Conservation (phyloP, 2,797 vertebrate genomes). For the Hapalemur alaotrensis region DNA sequence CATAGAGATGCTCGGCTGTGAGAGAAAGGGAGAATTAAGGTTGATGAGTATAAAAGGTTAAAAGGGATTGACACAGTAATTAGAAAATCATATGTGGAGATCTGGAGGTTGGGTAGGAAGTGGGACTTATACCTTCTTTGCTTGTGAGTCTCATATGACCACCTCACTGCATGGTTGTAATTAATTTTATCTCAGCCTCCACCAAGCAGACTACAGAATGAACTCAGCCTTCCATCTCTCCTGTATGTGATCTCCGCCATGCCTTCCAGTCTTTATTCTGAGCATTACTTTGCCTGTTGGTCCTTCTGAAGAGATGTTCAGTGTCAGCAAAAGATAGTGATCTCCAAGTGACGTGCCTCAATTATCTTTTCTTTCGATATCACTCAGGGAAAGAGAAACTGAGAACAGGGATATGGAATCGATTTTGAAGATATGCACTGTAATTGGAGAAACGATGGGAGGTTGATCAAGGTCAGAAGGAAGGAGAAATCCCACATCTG, state of each 20-base stretch:
- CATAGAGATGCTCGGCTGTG: not conserved
- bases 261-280: not conserved
- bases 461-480: slow-evolving; percentile 33
- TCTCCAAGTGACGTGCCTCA: not conserved
- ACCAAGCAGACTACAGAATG: not conserved
- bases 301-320: not conserved
- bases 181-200: not conserved
- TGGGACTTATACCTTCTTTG: not conserved
- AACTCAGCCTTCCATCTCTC: not conserved
- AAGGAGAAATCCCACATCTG: not conserved
- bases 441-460: slow-evolving; percentile 44
- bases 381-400: slow-evolving; percentile 58
- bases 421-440: slow-evolving; percentile 11
- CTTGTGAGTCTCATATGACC: not conserved
- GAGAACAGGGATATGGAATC: slow-evolving; percentile 22
- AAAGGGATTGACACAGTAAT: not conserved
- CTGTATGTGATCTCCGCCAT: not conserved
- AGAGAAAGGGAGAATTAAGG: not conserved
- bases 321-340: slow-evolving; percentile 45
- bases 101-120: not conserved
- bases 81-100: not conserved
- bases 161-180: not conserved
- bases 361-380: slow-evolving; percentile 27
- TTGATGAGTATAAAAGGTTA: not conserved
- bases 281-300: not conserved